phyloP scores from a whole-genome alignment of 2,113 vertebrate species.

The Oostethus manadensis region DNA sequence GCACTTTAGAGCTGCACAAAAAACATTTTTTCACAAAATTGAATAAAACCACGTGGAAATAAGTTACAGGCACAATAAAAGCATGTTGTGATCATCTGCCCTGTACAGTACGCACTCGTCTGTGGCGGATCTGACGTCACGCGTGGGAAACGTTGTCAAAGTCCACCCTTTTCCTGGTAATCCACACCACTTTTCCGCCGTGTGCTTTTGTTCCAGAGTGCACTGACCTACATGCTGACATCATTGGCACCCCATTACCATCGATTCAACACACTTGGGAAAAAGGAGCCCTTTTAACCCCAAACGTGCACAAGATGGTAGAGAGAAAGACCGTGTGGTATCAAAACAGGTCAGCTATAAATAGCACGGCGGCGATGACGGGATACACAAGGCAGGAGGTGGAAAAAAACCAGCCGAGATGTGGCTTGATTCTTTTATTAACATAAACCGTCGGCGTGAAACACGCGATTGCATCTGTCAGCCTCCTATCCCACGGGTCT shows the following conservation, averaged over 20 bases:
- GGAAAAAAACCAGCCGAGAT: slow-evolving; percentile 33
- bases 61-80: no score
- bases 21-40: no score
- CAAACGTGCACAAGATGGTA: slow-evolving; percentile 23
- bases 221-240: background rate
- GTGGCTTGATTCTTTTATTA: slow-evolving; percentile 48
- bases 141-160: no score
- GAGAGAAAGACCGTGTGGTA: slow-evolving; percentile 24
- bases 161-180: background rate
- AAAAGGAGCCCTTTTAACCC: background rate
- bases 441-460: slow-evolving; percentile 47
- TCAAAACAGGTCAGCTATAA: slow-evolving; percentile 73
- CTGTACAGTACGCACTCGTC: no score
- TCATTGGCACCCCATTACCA: background rate
- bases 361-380: slow-evolving; percentile 53
- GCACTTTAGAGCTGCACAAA: no score
- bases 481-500: slow-evolving; percentile 60
- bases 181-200: background rate
- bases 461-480: slow-evolving; percentile 30
- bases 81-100: no score
- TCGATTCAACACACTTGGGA: background rate
- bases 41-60: no score
- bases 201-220: background rate
- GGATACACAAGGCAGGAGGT: slow-evolving; percentile 12
- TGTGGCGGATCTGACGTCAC: no score